phyloP scores from a whole-genome alignment of 2,888 invertebrate species.

The Epirrita christyi region DNA sequence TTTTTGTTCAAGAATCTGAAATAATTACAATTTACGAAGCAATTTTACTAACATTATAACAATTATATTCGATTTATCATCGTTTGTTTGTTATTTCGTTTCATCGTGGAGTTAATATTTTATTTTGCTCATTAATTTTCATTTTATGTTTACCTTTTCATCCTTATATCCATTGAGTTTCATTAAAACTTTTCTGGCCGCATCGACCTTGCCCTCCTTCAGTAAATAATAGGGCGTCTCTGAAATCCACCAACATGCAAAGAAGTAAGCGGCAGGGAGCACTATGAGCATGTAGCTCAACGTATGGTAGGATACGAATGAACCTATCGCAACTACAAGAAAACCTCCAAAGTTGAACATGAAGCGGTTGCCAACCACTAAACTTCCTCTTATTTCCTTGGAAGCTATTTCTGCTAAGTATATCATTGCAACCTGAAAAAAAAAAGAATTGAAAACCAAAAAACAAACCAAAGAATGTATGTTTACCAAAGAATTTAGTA shows the following conservation, averaged over 20 bases:
- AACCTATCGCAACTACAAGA: slow-evolving; percentile 63
- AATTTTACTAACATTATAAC: not conserved
- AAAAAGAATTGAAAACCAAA: slow-evolving; percentile 2
- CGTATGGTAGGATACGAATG: slow-evolving; percentile 60
- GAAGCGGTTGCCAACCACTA: slow-evolving; percentile 57
- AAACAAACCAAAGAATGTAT: too few relatives aligned
- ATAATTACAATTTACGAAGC: not conserved
- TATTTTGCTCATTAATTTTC: not conserved
- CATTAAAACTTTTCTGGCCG: slow-evolving; percentile 64
- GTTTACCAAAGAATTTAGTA: too few relatives aligned
- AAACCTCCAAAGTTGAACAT: slow-evolving; percentile 67
- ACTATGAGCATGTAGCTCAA: slow-evolving; percentile 69
- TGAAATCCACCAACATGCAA: slow-evolving; percentile 79
- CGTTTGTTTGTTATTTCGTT: too few relatives aligned
- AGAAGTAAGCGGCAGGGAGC: slow-evolving; percentile 72
- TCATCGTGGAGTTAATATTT: too few relatives aligned
- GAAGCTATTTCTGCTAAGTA: slow-evolving; percentile 73
- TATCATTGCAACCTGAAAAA: slow-evolving; percentile 62
- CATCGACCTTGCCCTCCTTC: slow-evolving; percentile 69
- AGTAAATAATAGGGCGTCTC: slow-evolving; percentile 85
- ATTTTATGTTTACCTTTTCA: slow-evolving; percentile 44
- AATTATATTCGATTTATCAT: too few relatives aligned
- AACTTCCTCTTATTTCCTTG: slow-evolving; percentile 67
- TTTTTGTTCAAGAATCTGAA: slow-evolving; percentile 57
- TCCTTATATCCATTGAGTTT: slow-evolving; percentile 61